Evolutionary conservation across 2,797 vertebrate species (phyloP).

Genomic region (Crocidura indochinensis): DNA sequence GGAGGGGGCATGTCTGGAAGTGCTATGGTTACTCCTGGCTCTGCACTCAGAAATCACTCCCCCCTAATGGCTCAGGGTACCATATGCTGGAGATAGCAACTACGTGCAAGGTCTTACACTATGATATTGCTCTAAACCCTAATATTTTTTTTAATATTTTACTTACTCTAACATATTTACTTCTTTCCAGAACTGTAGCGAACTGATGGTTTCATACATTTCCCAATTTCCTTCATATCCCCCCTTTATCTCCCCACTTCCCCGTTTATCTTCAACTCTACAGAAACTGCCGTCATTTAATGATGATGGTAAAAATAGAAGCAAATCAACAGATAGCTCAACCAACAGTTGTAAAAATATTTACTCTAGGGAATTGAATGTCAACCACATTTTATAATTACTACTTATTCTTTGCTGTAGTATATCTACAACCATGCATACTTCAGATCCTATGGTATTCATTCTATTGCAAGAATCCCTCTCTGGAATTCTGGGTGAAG

Average conservation of each 20-base stretch:
- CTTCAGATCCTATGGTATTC: constrained; percentile 14
- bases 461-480: neutral
- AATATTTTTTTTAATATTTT: neutral
- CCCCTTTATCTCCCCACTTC: too few species aligned
- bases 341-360: neutral
- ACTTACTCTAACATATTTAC: neutral
- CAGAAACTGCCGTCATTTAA: neutral
- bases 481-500: neutral
- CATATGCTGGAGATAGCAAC: too few species aligned
- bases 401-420: neutral
- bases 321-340: neutral
- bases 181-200: neutral
- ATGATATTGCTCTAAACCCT: too few species aligned
- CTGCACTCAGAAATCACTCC: too few species aligned
- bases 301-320: constrained; percentile 30
- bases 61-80: too few species aligned
- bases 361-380: neutral
- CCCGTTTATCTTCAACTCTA: neutral
- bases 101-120: too few species aligned
- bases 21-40: too few species aligned
- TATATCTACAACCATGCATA: neutral
- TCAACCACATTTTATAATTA: neutral
- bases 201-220: neutral
- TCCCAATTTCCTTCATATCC: neutral
- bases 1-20: too few species aligned